phyloP scores from a whole-genome alignment of 2,113 vertebrate species.

The Mirza zaza region DNA sequence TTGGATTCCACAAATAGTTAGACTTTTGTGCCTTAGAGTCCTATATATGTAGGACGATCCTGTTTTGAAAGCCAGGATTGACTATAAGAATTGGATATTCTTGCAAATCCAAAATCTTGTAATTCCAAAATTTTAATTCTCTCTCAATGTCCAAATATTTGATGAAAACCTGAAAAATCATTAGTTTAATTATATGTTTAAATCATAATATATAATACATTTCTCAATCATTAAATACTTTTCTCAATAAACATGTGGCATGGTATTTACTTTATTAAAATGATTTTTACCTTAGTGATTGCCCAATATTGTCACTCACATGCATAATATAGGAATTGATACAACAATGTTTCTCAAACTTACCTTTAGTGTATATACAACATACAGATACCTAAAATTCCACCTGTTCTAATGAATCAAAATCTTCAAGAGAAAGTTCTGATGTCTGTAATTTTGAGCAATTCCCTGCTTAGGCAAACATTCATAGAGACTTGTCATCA shows the following conservation, averaged over 20 bases:
- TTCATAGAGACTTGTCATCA: not conserved
- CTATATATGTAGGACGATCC: not conserved
- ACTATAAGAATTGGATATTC: not conserved
- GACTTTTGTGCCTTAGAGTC: not conserved
- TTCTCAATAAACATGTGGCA: too few relatives aligned
- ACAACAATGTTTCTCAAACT: too few relatives aligned
- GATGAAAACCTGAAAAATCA: not conserved
- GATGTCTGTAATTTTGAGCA: not conserved
- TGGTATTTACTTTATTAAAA: too few relatives aligned
- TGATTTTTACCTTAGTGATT: too few relatives aligned
- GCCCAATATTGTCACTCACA: too few relatives aligned
- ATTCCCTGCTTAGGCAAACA: not conserved
- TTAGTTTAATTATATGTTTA: not conserved
- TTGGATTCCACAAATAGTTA: not conserved
- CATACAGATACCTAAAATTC: not conserved
- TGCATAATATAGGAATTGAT: too few relatives aligned
- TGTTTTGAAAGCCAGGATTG: not conserved
- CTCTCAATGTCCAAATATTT: not conserved
- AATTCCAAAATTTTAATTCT: not conserved
- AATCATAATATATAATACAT: not conserved
- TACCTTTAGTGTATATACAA: too few relatives aligned
- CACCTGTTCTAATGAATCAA: not conserved
- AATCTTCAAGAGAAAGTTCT: not conserved
- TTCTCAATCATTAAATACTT: not conserved
- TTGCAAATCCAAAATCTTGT: not conserved